Evolutionary conservation across 2,113 vertebrate species (phyloP), one percentile per base, ranked within the genome.

Genomic region (Rousettus leschenaultii): DNA sequence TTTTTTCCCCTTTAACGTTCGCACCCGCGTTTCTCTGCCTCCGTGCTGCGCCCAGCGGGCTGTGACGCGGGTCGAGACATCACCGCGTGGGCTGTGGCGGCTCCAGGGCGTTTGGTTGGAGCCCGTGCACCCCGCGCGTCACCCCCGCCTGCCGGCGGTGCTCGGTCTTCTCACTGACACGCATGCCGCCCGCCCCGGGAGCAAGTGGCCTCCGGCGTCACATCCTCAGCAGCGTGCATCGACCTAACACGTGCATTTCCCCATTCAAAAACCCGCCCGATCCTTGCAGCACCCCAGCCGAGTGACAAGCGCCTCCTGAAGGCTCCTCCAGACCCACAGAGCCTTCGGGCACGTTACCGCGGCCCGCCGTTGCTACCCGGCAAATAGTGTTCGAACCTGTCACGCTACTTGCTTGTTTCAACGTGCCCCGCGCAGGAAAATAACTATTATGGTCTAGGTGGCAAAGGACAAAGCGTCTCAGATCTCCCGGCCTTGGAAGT

Each of bases 21-120:
- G 95, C 94, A 0, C 94, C 92, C 71, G 13, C 91, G 92, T 75
- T 89, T 75, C 66, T 48, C 21, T 9, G 51, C 68, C 93, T 59
- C 14, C 74, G 89, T 45, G 66, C 75, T 61, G 61, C 94, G 38
- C 88, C 89, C 91, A 48, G 22, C 38, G 83, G 89, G 86, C 94
- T 3, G 3, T 70, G 79, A 0, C 38, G 45, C 57, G 79, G 43
- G 6, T 33, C 71, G 61, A 65, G 94, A 93, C 96, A 98, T 96
- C 98, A 97, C 96, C 98, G 99, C 98, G 98, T 98, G 98, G 98
- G 98, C 98, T 96, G 8, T 88, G 45, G 79, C 48, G 90, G 73
- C 73, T 9, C 73, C 55, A 61, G 15, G 74, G 57, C 92, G 7
- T 97, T 88, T 51, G 16, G 16, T 51, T 78, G 84, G 82, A 95